Conservation (phyloP, 2,113 vertebrate genomes). For the Nicator chloris region DNA sequence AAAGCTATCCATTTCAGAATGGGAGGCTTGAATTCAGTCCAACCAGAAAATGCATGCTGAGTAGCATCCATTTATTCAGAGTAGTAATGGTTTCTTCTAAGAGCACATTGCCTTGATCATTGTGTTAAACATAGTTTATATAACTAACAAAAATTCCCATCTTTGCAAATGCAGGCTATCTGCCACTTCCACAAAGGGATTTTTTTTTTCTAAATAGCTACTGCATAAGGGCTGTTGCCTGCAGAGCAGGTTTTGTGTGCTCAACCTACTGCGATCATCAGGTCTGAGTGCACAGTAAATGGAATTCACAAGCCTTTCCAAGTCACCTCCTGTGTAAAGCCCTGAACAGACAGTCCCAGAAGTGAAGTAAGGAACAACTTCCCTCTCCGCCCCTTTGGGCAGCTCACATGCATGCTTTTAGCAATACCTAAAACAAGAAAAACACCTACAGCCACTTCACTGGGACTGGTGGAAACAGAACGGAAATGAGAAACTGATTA, state of each 20-base stretch:
- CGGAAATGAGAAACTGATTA: constrained; percentile 25
- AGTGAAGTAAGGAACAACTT: constrained; percentile 44
- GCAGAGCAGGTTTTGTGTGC: constrained; percentile 43
- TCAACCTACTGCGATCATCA: constrained; percentile 4
- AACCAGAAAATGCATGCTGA: constrained; percentile 5
- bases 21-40: constrained; percentile 32
- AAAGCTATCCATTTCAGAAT: constrained; percentile 37
- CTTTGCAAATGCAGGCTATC: constrained; percentile 3
- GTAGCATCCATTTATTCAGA: constrained; percentile 22
- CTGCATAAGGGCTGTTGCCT: background rate
- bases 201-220: background rate
- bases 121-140: background rate
- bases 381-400: constrained; percentile 28
- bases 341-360: constrained; percentile 44
- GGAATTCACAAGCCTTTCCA: constrained; percentile 61
- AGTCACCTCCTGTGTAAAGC: constrained; percentile 52
- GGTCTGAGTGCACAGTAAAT: constrained; percentile 52
- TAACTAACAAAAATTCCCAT: background rate
- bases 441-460: constrained; percentile 27
- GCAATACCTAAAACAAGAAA: constrained; percentile 45
- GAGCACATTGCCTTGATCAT: background rate
- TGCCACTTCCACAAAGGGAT: constrained; percentile 12
- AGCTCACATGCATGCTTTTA: constrained; percentile 3
- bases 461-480: background rate
- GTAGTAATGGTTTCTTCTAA: background rate